phyloP scores from a whole-genome alignment of 1,140 invertebrate genomes.

The Diabrotica virgifera region DNA sequence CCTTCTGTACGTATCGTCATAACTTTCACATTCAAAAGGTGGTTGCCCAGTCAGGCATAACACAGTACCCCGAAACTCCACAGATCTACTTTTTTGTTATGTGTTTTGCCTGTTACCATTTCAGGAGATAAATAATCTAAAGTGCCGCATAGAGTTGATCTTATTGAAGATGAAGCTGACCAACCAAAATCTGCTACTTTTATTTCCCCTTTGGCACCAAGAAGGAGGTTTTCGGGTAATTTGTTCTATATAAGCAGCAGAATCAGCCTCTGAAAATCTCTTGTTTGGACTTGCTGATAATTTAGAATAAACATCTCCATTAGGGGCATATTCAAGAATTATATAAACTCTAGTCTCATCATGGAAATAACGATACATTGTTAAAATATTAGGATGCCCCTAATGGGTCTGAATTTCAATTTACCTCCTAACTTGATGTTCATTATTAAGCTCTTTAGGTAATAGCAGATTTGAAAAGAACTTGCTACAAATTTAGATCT shows the following conservation, averaged over 20 bases:
- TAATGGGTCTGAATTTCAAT: conserved; percentile 91
- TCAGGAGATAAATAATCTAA: conserved; percentile 95
- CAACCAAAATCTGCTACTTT: conserved; percentile 98
- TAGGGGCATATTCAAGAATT: conserved; percentile 91
- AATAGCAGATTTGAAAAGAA: conserved; percentile 92
- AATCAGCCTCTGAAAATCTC: conserved; percentile 68
- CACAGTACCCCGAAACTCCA: conserved; percentile 92
- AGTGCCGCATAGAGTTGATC: conserved; percentile 91
- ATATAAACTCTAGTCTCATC: conserved; percentile 90
- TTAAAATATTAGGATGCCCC: conserved; percentile 91
- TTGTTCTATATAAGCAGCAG: conserved; percentile 79
- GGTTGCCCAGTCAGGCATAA: conserved; percentile 84
- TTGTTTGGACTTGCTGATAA: conserved; percentile 65
- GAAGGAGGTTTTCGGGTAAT: conserved; percentile 88
- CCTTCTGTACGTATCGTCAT: conserved; percentile 78
- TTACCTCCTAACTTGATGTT: conserved; percentile 90
- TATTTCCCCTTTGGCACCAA: conserved; percentile 79
- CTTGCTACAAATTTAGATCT: conserved; percentile 90
- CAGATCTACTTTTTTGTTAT: conserved; percentile 83
- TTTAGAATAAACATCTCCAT: conserved; percentile 80
- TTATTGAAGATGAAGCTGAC: conserved; percentile 89
- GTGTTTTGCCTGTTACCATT: conserved; percentile 80
- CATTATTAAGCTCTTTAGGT: conserved; percentile 79
- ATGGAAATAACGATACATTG: conserved; percentile 93
- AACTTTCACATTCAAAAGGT: conserved; percentile 79